Percentiles rank a stretch among this genome's conserved stretches.
These are phyloP conservation scores for Rhyzopertha dominica DNA, from an alignment of 1,140 invertebrate species.

Conservation along the genomic window DNA sequence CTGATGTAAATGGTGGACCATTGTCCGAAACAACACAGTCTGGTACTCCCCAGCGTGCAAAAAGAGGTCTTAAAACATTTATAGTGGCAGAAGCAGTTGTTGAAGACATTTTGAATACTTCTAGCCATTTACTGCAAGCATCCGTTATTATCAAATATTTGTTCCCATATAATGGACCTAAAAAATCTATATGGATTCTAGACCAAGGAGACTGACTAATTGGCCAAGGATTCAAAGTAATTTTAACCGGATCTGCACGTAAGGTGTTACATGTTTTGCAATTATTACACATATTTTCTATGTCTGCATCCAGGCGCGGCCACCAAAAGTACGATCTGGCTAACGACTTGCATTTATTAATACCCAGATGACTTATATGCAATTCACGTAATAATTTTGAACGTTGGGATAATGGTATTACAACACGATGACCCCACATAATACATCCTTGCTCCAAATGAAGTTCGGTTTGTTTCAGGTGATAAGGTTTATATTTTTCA, in stretches of 20 bases:
- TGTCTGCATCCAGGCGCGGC: too few relatives aligned
- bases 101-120: constrained; percentile 30
- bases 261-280: neutral
- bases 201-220: constrained; percentile 37
- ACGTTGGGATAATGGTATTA: too few relatives aligned
- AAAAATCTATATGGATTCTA: constrained; percentile 50
- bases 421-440: too few relatives aligned
- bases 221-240: constrained; percentile 3
- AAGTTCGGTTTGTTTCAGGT: too few relatives aligned
- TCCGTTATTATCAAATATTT: constrained; percentile 47
- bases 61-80: constrained; percentile 1
- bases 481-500: too few relatives aligned
- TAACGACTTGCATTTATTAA: too few relatives aligned
- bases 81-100: constrained; percentile 1
- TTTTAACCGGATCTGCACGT: neutral
- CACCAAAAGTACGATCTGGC: too few relatives aligned
- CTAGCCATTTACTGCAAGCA: constrained; percentile 44
- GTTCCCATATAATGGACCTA: constrained; percentile 42
- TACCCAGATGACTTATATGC: too few relatives aligned
- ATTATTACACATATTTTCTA: neutral
- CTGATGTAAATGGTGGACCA: neutral
- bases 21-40: constrained; percentile 10
- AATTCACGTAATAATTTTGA: too few relatives aligned
- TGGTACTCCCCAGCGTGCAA: constrained; percentile 6
- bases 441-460: too few relatives aligned